Conservation (phyloP, 2,888 invertebrate genomes). For the Hetaerina titia region DNA sequence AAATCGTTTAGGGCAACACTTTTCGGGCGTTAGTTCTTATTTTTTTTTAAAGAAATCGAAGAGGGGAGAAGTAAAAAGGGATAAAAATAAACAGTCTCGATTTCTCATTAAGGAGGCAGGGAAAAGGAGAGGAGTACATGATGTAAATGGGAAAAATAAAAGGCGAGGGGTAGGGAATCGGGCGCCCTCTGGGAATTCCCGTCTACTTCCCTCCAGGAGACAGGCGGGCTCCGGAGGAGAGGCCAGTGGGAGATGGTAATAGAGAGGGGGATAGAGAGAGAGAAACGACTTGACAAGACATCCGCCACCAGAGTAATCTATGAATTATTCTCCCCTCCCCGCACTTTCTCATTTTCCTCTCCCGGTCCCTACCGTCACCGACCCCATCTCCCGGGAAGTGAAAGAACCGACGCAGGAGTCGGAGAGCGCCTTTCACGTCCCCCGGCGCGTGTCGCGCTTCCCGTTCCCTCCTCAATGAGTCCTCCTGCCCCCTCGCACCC, state of each 20-base stretch:
- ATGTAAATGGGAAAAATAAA: too few species aligned
- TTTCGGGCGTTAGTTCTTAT: too few species aligned
- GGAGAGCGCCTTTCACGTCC: background rate
- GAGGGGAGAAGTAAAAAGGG: too few species aligned
- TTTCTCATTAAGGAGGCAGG: too few species aligned
- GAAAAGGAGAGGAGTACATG: too few species aligned
- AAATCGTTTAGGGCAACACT: too few species aligned
- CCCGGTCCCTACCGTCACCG: background rate
- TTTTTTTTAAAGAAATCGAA: too few species aligned
- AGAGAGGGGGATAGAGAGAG: background rate
- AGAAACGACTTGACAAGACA: background rate
- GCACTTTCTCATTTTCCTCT: background rate
- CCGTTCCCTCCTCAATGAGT: background rate
- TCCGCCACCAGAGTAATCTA: background rate
- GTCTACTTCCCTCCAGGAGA: background rate
- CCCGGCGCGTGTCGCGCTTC: background rate
- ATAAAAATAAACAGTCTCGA: too few species aligned
- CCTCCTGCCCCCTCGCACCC: background rate
- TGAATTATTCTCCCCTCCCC: background rate
- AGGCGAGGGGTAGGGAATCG: background rate
- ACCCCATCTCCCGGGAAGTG: background rate
- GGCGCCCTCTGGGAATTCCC: background rate
- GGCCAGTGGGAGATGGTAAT: background rate
- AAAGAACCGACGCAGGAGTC: background rate
- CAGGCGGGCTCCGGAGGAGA: background rate